phyloP scores from a whole-genome alignment of 1,140 invertebrate species.

The Mizuhopecten yessoensis region DNA sequence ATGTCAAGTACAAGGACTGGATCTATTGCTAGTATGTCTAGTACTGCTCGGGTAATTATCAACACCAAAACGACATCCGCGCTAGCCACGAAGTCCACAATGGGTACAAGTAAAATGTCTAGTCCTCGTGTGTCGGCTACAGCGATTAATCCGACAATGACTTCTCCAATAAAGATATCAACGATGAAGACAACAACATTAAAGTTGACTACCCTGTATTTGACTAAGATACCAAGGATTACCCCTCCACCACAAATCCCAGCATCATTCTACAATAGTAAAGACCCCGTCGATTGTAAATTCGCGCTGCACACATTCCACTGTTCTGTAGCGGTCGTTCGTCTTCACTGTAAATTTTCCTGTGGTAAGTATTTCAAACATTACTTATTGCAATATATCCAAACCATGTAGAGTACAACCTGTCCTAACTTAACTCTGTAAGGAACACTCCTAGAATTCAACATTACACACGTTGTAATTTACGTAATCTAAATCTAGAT shows the following conservation, averaged over 20 bases:
- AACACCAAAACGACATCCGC: neutral
- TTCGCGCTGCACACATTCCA: constrained; percentile 42
- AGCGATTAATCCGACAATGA: neutral
- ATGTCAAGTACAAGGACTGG: neutral
- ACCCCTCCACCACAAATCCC: constrained; percentile 49
- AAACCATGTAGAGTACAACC: no score
- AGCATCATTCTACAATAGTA: constrained; percentile 48
- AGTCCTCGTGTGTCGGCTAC: neutral
- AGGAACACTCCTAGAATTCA: no score
- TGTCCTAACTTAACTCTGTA: no score
- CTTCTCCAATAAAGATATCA: neutral
- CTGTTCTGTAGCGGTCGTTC: constrained; percentile 46
- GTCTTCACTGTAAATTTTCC: constrained; percentile 58
- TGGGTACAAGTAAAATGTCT: neutral
- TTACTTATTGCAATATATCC: no score
- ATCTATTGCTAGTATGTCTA: neutral
- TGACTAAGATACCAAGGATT: constrained; percentile 34
- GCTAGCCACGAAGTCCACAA: neutral
- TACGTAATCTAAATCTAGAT: no score
- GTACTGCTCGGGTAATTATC: neutral
- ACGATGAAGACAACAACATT: neutral
- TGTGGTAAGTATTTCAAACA: constrained; percentile 36
- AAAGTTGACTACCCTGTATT: neutral
- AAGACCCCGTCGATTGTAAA: constrained; percentile 61
- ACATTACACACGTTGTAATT: no score